Percentiles rank a stretch among this genome's conserved stretches.
phyloP scores from a whole-genome alignment of 2,888 invertebrate genomes.

The Temnothorax unifasciatus region DNA sequence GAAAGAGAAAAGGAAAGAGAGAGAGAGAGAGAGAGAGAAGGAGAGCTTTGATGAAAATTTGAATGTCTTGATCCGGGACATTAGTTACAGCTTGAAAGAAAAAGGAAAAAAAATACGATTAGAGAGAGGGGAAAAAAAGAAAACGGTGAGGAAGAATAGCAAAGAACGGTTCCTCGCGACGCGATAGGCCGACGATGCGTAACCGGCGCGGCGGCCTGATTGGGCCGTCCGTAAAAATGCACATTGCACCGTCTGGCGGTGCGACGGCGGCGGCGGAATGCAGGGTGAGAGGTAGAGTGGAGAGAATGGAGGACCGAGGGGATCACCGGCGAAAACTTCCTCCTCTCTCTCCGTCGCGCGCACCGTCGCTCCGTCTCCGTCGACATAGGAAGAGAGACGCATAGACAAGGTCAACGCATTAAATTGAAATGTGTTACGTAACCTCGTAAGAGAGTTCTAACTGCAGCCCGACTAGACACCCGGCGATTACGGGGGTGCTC shows the following conservation, averaged over 20 bases:
- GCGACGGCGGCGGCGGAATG: conserved; percentile 47
- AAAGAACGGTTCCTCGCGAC: conserved; percentile 43
- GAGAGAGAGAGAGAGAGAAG: neutral
- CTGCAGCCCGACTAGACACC: conserved; percentile 82
- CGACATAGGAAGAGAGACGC: conserved; percentile 81
- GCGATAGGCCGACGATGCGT: conserved; percentile 55
- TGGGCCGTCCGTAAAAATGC: conserved; percentile 70
- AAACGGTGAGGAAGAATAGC: conserved; percentile 37
- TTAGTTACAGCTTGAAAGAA: neutral
- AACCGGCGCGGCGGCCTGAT: conserved; percentile 63
- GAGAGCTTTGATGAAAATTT: conserved; percentile 26
- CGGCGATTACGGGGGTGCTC: conserved; percentile 82
- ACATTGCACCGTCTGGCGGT: conserved; percentile 73
- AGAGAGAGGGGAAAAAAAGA: neutral
- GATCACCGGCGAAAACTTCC: conserved; percentile 71
- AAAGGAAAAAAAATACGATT: neutral
- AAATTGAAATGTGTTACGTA: conserved; percentile 84
- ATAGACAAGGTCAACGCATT: conserved; percentile 84
- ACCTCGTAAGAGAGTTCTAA: conserved; percentile 80
- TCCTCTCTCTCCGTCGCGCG: conserved; percentile 69
- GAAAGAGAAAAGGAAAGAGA: neutral
- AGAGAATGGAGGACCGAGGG: conserved; percentile 31
- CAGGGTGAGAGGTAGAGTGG: conserved; percentile 26
- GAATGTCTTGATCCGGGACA: neutral
- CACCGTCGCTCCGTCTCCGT: conserved; percentile 63